These are phyloP conservation scores for Agrochola macilenta DNA, from an alignment of 2,888 invertebrate species.

Conservation along the genomic window DNA sequence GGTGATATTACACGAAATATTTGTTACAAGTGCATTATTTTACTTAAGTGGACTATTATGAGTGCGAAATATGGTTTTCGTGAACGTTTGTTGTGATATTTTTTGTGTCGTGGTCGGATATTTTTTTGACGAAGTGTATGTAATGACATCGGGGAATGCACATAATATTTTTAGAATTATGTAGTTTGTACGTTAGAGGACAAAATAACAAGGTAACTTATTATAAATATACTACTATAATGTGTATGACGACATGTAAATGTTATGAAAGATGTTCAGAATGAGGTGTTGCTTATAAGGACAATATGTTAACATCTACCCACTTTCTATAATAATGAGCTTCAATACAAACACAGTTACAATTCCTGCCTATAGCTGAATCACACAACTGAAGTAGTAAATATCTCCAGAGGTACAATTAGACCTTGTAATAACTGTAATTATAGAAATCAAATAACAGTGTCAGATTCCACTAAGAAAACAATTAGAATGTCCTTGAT, in stretches of 20 bases:
- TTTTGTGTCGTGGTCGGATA: slow-evolving; percentile 61
- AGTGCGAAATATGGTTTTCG: slow-evolving; percentile 62
- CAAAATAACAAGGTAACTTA: slow-evolving; percentile 83
- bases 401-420: not conserved
- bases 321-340: slow-evolving; percentile 73
- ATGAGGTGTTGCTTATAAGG: slow-evolving; percentile 63
- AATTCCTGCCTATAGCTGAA: not conserved
- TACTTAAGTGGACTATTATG: slow-evolving; percentile 47
- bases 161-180: slow-evolving; percentile 90
- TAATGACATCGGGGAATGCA: slow-evolving; percentile 87
- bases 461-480: slow-evolving; percentile 60
- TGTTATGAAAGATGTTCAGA: slow-evolving; percentile 70
- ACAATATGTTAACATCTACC: slow-evolving; percentile 77
- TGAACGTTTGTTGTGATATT: slow-evolving; percentile 63
- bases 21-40: slow-evolving; percentile 70
- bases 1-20: slow-evolving; percentile 79
- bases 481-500: slow-evolving; percentile 66
- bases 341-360: slow-evolving; percentile 41
- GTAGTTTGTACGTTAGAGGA: slow-evolving; percentile 86
- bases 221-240: slow-evolving; percentile 72
- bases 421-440: slow-evolving; percentile 28
- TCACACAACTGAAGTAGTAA: not conserved
- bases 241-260: slow-evolving; percentile 62
- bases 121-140: slow-evolving; percentile 72
- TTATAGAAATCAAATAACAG: slow-evolving; percentile 23